Percentiles rank a stretch among this genome's conserved stretches.
These are phyloP conservation scores for Yponomeuta cagnagella DNA, from an alignment of 2,888 invertebrate genomes.

Conservation along the genomic window DNA sequence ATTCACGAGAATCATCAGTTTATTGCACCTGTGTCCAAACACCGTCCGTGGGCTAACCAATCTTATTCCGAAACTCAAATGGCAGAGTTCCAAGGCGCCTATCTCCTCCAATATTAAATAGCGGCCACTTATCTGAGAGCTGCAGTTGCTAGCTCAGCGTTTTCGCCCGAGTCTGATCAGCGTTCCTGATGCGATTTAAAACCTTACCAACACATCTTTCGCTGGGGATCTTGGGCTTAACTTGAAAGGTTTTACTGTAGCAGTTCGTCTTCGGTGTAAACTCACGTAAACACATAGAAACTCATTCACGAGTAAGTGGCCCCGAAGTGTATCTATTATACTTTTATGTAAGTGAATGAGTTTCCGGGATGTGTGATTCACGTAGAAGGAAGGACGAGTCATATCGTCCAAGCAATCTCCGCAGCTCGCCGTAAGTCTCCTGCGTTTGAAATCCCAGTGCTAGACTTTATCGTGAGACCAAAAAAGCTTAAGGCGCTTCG, in stretches of 20 bases:
- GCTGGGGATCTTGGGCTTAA: not conserved
- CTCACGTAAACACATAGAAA: too few relatives aligned
- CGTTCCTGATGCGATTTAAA: not conserved
- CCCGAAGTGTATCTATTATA: too few relatives aligned
- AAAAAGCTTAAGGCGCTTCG: too few relatives aligned
- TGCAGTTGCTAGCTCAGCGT: conserved; percentile 5
- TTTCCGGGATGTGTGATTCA: too few relatives aligned
- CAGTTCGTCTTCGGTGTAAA: too few relatives aligned
- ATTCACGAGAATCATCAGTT: not conserved
- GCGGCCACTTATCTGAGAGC: conserved; percentile 51
- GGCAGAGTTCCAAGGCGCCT: conserved; percentile 23
- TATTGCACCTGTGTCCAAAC: conserved; percentile 1
- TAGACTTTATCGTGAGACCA: too few relatives aligned
- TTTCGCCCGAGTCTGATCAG: conserved; percentile 3
- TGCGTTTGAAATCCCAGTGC: too few relatives aligned
- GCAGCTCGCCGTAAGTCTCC: too few relatives aligned
- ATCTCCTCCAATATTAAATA: conserved; percentile 54
- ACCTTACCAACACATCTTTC: not conserved
- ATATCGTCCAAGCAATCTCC: too few relatives aligned
- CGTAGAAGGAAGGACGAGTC: too few relatives aligned
- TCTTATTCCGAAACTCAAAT: conserved; percentile 11
- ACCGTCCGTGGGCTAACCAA: not conserved
- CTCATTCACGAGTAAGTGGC: too few relatives aligned
- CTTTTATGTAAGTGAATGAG: too few relatives aligned
- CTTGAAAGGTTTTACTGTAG: not conserved